Base-by-base conservation (phyloP, 2,888 invertebrate genomes). In the Slavum lentiscoides region DNA sequence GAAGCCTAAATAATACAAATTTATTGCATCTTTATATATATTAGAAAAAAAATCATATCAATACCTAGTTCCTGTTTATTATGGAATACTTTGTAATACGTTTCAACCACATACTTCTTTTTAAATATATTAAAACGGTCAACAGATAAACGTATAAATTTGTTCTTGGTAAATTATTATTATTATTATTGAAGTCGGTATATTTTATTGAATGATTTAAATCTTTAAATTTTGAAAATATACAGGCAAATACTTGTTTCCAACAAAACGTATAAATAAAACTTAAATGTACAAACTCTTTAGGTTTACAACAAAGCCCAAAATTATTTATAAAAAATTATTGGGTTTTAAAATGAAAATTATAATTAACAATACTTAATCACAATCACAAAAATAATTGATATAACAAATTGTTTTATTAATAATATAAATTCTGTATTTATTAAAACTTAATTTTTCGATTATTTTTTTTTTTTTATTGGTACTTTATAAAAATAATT, bases 361-460 rank as follows among this genome's bases (percentile, higher is more conserved):
- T 8, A 55, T 19, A 19, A 19, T 11, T 17, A 53, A 19, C 19
- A 5, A 55, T 55, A 17, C 19, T 19, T 19, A 55, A 55, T 55
- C 6, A 5, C 19, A 55, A 55, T 55, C 5, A 55, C 19, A 17
- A 55, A 55, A 55, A 43, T 43, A 43, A 37, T 30, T 8, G 4
- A 19, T 64, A 64, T 64, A 39, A 64, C 64, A 67, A 67, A 43
- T 49, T 21, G 19, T 67, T 66, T 43, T 6, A 66, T 21, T 21
- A 49, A 49, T 53, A 53, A 53, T 37, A 53, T 73, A 61, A 15
- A 53, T 53, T 74, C 49, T 9, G 62, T 62, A 37, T 3, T 37
- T 74, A 62, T 53, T 64, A 64, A 53, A 64, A 55, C 49, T 53
- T 37, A 64, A 37, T 64, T n/a, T n/a, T 37, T 55, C n/a, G 17